Percentiles rank a stretch among this genome's conserved stretches.
phyloP scores from a whole-genome alignment of 1,140 invertebrate species.

The Gonioctena quinquepunctata region DNA sequence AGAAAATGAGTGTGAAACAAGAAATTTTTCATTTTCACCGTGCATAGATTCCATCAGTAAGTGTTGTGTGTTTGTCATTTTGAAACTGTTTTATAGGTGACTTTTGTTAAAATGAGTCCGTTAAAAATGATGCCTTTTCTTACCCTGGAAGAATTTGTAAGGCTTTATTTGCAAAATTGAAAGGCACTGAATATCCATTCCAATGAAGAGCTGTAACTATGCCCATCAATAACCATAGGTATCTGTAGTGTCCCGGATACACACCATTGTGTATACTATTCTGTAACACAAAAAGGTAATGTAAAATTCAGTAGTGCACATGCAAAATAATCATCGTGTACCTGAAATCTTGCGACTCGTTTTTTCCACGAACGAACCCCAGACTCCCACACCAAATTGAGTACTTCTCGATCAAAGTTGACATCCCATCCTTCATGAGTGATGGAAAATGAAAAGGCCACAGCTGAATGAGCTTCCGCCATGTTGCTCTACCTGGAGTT shows the following conservation, averaged over 20 bases:
- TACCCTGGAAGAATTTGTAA: conserved; percentile 68
- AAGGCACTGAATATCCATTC: conserved; percentile 76
- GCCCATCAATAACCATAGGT: conserved; percentile 78
- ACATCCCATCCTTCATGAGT: conserved; percentile 97
- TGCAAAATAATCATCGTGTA: conserved; percentile 57
- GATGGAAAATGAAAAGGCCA: conserved; percentile 96
- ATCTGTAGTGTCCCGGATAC: conserved; percentile 90
- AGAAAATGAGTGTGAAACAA: too few relatives aligned
- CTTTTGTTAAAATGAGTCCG: too few relatives aligned
- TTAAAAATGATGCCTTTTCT: too few relatives aligned
- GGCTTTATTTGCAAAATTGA: conserved; percentile 68
- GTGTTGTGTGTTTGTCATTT: too few relatives aligned
- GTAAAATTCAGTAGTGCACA: neutral
- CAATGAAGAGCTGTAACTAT: conserved; percentile 82
- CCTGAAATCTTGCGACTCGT: conserved; percentile 81
- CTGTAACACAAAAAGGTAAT: conserved; percentile 62
- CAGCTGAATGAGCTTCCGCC: conserved; percentile 98
- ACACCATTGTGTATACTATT: conserved; percentile 94
- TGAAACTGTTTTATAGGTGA: too few relatives aligned
- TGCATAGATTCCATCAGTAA: too few relatives aligned
- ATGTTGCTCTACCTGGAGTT: too few relatives aligned
- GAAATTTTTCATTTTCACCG: too few relatives aligned
- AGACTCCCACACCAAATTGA: conserved; percentile 87
- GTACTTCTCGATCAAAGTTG: conserved; percentile 93
- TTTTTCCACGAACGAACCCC: conserved; percentile 94